Conservation (phyloP, 2,113 vertebrate genomes). For the Menura novaehollandiae region DNA sequence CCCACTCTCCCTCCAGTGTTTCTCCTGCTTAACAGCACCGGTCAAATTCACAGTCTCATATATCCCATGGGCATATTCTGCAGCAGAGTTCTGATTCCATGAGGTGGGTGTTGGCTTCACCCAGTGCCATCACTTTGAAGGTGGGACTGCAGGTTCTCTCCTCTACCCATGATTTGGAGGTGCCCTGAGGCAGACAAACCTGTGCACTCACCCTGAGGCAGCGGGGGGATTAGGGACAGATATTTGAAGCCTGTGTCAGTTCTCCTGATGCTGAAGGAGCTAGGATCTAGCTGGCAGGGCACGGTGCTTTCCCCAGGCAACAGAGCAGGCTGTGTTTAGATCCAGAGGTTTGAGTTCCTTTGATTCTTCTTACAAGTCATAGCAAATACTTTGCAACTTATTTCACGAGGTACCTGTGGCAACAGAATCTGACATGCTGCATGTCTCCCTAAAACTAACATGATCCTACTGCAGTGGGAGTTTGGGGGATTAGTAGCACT, state of each 20-base stretch:
- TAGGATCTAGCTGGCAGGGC: neutral
- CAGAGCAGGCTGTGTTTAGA: neutral
- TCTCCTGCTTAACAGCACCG: neutral
- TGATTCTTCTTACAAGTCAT: neutral
- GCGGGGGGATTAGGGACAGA: neutral
- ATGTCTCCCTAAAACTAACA: neutral
- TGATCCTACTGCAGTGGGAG: neutral
- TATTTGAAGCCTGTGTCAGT: neutral
- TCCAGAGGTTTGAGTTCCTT: neutral
- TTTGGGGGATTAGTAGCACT: neutral
- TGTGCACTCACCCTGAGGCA: neutral
- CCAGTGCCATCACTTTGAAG: neutral
- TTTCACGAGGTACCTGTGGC: neutral
- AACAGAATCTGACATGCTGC: neutral
- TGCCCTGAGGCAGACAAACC: neutral
- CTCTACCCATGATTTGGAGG: neutral
- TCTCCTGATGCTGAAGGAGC: neutral
- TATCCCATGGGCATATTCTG: neutral
- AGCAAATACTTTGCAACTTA: neutral
- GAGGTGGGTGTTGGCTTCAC: neutral
- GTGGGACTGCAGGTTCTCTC: neutral
- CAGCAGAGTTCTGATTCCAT: neutral
- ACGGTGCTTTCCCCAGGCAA: neutral
- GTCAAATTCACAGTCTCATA: neutral
- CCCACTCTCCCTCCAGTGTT: neutral